Evolutionary conservation across 1,140 invertebrate genomes (phyloP).

Genomic region (Neodiprion virginianus): DNA sequence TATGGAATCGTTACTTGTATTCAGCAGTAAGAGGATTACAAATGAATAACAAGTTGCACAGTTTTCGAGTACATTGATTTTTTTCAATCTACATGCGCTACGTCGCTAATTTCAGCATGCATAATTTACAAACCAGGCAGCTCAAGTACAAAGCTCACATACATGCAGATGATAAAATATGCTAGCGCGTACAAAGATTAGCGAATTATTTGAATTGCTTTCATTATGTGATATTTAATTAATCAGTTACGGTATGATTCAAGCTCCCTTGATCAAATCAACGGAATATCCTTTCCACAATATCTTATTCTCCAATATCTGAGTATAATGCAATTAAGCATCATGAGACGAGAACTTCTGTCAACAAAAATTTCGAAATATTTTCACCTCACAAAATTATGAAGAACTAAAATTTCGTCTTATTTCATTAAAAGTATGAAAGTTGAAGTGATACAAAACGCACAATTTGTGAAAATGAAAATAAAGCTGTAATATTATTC

Average conservation of each 20-base stretch:
- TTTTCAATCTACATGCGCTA: not conserved
- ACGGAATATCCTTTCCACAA: not conserved
- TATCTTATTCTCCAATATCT: not conserved
- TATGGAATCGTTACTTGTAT: no score
- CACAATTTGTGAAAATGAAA: not conserved
- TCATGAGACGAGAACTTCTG: not conserved
- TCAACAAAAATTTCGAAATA: not conserved
- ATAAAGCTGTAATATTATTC: not conserved
- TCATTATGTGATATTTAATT: not conserved
- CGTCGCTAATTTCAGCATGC: not conserved
- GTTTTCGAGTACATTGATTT: not conserved
- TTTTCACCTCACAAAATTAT: not conserved
- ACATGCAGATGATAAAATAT: not conserved
- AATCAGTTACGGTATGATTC: not conserved
- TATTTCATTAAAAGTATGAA: no score
- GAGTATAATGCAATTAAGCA: no score
- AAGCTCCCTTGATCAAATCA: not conserved
- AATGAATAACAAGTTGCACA: not conserved
- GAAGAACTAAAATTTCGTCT: no score
- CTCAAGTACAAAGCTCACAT: not conserved
- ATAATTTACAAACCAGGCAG: not conserved
- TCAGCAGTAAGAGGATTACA: no score
- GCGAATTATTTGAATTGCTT: not conserved
- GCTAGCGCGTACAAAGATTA: no score
- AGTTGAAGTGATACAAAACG: no score